Evolutionary conservation across 1,140 invertebrate species (phyloP).

Genomic region (Diuraphis noxia): DNA sequence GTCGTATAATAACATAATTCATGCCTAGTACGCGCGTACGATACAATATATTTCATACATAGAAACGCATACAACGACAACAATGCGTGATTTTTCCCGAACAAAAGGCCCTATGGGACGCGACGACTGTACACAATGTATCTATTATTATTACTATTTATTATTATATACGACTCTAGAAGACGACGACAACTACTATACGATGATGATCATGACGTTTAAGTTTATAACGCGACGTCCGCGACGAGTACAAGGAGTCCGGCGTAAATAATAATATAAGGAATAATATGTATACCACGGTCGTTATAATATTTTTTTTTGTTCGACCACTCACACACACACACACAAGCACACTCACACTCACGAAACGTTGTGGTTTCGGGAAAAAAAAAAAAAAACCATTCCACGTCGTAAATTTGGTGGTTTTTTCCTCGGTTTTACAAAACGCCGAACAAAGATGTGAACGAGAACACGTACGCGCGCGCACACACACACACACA

Average conservation of each 20-base stretch:
- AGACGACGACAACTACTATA: background rate
- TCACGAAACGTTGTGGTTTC: slow-evolving; percentile 24
- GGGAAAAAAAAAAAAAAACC: background rate
- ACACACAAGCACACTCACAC: background rate
- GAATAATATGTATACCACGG: background rate
- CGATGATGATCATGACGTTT: slow-evolving; percentile 18
- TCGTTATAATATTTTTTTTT: background rate
- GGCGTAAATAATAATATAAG: background rate
- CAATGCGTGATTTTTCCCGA: slow-evolving; percentile 28
- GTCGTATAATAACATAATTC: background rate
- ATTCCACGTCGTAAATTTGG: background rate
- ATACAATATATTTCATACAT: background rate
- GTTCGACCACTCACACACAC: background rate
- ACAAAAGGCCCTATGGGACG: slow-evolving; percentile 2
- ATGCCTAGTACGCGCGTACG: background rate
- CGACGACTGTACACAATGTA: background rate
- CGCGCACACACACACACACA: too few species aligned
- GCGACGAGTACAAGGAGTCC: background rate
- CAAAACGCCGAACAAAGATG: slow-evolving; percentile 12
- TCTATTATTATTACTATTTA: background rate
- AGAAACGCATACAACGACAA: background rate
- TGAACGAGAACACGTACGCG: background rate
- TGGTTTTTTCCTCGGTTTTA: background rate
- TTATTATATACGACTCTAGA: background rate
- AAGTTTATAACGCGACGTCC: slow-evolving; percentile 11